A percentile compares a stretch with the other conserved stretches of the same genome.
Conservation (phyloP, 2,888 invertebrate genomes). For the Lithophane socia region DNA sequence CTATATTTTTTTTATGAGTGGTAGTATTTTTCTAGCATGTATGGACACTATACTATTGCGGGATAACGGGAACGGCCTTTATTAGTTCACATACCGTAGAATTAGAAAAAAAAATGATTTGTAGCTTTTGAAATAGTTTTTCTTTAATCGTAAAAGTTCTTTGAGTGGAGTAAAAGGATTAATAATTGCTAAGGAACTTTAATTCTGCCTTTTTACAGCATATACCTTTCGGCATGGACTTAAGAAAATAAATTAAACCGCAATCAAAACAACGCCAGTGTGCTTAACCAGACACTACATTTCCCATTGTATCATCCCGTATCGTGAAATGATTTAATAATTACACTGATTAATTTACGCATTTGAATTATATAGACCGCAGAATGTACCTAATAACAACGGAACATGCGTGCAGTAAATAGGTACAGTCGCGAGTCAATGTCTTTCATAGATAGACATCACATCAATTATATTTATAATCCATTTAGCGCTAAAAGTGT, state of each 20-base stretch:
- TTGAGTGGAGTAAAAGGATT: neutral
- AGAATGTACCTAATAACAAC: constrained; percentile 72
- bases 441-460: constrained; percentile 54
- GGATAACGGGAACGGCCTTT: too few species aligned
- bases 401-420: constrained; percentile 61
- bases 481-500: constrained; percentile 47
- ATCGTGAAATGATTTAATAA: constrained; percentile 55
- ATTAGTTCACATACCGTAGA: too few species aligned
- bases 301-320: constrained; percentile 22
- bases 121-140: neutral
- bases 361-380: constrained; percentile 73
- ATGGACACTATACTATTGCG: too few species aligned
- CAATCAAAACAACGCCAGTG: constrained; percentile 1
- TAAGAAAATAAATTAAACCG: neutral
- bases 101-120: too few species aligned
- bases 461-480: constrained; percentile 44
- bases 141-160: neutral
- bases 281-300: constrained; percentile 14
- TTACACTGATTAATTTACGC: constrained; percentile 65
- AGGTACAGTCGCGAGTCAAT: constrained; percentile 58
- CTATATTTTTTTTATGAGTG: too few species aligned
- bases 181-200: neutral
- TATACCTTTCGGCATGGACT: too few species aligned
- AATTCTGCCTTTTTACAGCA: neutral
- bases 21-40: too few species aligned